Base-by-base conservation (phyloP, 2,888 invertebrate species). In the Tenthredo amoena region DNA sequence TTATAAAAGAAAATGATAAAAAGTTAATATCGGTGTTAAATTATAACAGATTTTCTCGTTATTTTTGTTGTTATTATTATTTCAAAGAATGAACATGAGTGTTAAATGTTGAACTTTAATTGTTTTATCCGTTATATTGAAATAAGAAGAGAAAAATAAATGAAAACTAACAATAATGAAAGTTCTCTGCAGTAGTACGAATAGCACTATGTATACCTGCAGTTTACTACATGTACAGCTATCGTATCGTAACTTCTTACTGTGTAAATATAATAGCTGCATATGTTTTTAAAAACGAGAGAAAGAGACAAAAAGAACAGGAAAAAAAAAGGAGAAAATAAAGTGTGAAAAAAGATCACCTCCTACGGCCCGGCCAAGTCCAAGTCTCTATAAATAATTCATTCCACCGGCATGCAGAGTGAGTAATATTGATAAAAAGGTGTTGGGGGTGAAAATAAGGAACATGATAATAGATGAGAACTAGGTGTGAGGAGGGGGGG, bases 61-160 rank as follows among this genome's bases (percentile, higher is more conserved):
- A n/a, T 50, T n/a, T 7, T 55, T n/a, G 5, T 55, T n/a, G n/a
- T 55, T 55, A n/a, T 12, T 55, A n/a, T 55, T 55, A n/a, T 55
- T 55, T 55, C n/a, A 7, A 55, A 31, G 68, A 68, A 68, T 68
- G 68, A 68, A 68, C 4, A 10, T 68, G 34, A 15, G 68, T 68
- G 68, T 68, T 68, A 68, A 68, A 68, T 68, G 68, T 68, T 68
- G 34, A 68, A 68, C 34, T 68, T 5, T 34, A 12, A 15, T 58
- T 34, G 68, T 26, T 34, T 18, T 5, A 18, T 34, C 18, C 34
- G 26, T 18, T 34, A 34, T 5, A 26, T 18, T 5, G 15, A 21
- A 10, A 65, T 10, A 26, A 15, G 5, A 15, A 68, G 34, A 15
- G 34, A 68, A 34, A 31, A 5, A 68, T 0, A 18, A 68, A 68